phyloP scores from a whole-genome alignment of 2,113 vertebrate species.

The Corynorhinus townsendii region DNA sequence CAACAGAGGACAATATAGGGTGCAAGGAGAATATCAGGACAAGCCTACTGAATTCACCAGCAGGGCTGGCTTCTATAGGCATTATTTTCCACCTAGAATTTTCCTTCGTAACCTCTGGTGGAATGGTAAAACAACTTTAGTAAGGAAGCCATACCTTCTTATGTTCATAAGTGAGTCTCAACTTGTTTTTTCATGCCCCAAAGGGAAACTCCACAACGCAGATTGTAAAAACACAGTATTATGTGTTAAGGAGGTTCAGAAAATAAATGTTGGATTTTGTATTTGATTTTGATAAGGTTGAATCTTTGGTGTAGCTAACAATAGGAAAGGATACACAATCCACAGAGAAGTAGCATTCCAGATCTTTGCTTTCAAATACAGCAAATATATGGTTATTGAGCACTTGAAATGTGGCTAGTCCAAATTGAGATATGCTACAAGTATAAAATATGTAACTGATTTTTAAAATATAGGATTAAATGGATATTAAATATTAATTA shows the following conservation, averaged over 20 bases:
- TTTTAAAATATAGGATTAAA: background rate
- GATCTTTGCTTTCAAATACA: background rate
- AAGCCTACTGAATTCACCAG: background rate
- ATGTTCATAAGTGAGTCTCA: background rate
- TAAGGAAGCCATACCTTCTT: background rate
- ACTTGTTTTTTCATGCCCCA: background rate
- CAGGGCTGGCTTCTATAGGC: background rate
- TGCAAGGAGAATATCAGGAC: background rate
- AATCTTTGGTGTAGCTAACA: background rate
- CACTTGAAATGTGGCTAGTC: background rate
- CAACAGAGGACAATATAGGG: background rate
- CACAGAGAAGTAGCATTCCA: background rate
- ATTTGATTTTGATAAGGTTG: background rate
- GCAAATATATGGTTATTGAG: background rate
- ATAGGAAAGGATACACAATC: background rate
- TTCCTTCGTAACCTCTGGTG: background rate
- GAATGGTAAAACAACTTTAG: background rate
- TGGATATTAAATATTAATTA: background rate
- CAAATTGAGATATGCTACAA: background rate
- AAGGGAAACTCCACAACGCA: background rate
- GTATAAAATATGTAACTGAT: background rate
- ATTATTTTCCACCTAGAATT: background rate
- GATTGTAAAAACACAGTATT: background rate
- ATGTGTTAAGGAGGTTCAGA: background rate
- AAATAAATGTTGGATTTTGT: slow-evolving; percentile 17